Percentiles rank a stretch among this genome's conserved stretches.
Conservation (phyloP, 2,797 vertebrate species). For the Danio choprae region DNA sequence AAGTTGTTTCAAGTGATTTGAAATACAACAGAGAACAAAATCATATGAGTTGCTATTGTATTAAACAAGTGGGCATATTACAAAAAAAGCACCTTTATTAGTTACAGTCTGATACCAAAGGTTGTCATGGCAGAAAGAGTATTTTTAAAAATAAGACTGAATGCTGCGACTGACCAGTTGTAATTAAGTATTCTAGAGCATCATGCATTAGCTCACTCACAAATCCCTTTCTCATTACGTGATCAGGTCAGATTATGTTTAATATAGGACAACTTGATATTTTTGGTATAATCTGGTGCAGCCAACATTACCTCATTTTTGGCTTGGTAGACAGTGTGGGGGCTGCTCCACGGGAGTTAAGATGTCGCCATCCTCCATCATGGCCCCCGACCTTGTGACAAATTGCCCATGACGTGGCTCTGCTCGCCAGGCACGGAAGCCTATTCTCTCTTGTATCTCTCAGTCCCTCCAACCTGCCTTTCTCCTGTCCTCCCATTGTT, state of each 20-base stretch:
- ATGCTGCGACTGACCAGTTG: not conserved
- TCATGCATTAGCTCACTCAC: not conserved
- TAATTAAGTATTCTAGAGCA: not conserved
- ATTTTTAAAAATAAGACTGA: not conserved
- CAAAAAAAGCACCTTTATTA: not conserved
- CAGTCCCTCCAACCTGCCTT: slow-evolving; percentile 10
- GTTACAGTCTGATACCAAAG: not conserved
- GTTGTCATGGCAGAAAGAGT: not conserved
- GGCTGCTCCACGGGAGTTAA: slow-evolving; percentile 60
- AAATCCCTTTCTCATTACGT: not conserved
- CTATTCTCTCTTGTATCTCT: slow-evolving; percentile 55
- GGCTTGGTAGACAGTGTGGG: slow-evolving; percentile 17
- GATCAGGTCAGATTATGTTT: not conserved
- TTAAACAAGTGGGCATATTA: not conserved
- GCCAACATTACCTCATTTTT: slow-evolving; percentile 17
- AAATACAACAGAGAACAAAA: not conserved
- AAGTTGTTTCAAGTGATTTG: not conserved
- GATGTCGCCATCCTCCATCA: slow-evolving; percentile 65
- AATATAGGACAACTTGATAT: not conserved
- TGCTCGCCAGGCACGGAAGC: slow-evolving; percentile 76
- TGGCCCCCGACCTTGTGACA: slow-evolving; percentile 69
- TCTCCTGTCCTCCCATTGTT: slow-evolving; percentile 6
- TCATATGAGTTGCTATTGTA: not conserved
- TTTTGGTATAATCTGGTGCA: slow-evolving; percentile 10
- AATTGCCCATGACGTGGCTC: slow-evolving; percentile 78